Base-by-base conservation (phyloP, 1,140 invertebrate genomes). In the Papilio polytes region DNA sequence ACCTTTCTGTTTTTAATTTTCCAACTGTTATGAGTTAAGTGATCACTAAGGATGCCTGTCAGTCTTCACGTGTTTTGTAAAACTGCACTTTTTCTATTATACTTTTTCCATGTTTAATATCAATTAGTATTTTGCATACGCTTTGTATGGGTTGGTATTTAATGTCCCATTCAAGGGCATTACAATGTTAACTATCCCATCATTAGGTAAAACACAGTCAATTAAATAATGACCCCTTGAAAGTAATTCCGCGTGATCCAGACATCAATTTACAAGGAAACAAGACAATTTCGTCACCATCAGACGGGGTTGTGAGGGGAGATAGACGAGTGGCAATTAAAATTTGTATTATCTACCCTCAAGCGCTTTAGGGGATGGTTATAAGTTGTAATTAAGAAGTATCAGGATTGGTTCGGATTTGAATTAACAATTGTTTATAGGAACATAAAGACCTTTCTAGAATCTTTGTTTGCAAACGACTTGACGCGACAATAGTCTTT, bases 201-300 rank as follows among this genome's bases (percentile, higher is more conserved):
- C 9, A 74, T 74, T 51, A 76, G 15, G 44, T 31, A 44, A 78
- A 53, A 36, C 3, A 78, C 77, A 66, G 31, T 63, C 77, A 46
- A 66, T 66, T 78, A 66, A 66, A 66, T n/a, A 63, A 78, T 78
- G 56, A 18, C 18, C 77, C 46, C 59, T 63, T 66, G 77, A 44
- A 44, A 78, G 41, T 59, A 59, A 87, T 85, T 83, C 83, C 80
- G 72, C 80, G 78, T 82, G 82, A 82, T 76, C 82, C 85, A 85
- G 84, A 84, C 87, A 86, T 84, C 85, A 88, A 89, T 89, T 88
- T 85, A 85, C 84, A 84, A 86, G 81, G 85, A 89, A 86, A 86
- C 86, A 88, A 87, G 87, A 85, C 85, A 85, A 84, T 85, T 86
- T 84, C 84, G 83, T 84, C 80, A 84, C 85, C 78, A 85, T 83